Evolutionary conservation across 2,888 invertebrate species (phyloP), one percentile per base, ranked within the genome.

Genomic region (Callimorpha dominula): DNA sequence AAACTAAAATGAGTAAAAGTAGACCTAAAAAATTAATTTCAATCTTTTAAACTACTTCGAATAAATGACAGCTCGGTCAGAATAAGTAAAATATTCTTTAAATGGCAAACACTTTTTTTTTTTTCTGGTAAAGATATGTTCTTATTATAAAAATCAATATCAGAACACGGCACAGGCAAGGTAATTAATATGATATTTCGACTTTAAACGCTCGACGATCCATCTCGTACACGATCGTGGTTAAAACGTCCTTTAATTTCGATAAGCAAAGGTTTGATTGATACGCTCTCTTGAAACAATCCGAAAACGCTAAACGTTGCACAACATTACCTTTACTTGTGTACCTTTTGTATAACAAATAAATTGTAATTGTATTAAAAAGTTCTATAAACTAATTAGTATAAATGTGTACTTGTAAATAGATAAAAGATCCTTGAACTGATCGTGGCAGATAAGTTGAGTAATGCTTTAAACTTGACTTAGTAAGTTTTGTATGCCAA

Each of bases 231-330:
- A 78, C 75, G 78, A 76, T 87, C 88, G 89, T 88, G 90, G 80
- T 75, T 78, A 73, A 73, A 81, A 78, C 80, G 88, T 89, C 88
- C 89, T 88, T 87, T 83, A 75, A 81, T 86, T 85, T 85, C 78
- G 83, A 85, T 88, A 84, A 84, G 83, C 81, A 83, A 86, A 83
- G 80, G 77, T 83, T 85, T 88, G 86, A 89, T 88, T 88, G 87
- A 88, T 88, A 84, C 74, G 76, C 71, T 73, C 82, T 89, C 87
- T 83, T 78, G 79, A 77, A 88, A 88, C 46, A 70, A 64, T 71
- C 64, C 74, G 66, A 77, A 70, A 74, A 80, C 72, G 82, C 76
- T 80, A 80, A 80, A 80, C 77, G 76, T 85, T 86, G 71, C 72
- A 65, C 64, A 82, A 82, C 78, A 75, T 81, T 82, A 79, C 71